These are phyloP conservation scores for Temnothorax unifasciatus DNA, from an alignment of 2,888 invertebrate species.

Conservation along the genomic window DNA sequence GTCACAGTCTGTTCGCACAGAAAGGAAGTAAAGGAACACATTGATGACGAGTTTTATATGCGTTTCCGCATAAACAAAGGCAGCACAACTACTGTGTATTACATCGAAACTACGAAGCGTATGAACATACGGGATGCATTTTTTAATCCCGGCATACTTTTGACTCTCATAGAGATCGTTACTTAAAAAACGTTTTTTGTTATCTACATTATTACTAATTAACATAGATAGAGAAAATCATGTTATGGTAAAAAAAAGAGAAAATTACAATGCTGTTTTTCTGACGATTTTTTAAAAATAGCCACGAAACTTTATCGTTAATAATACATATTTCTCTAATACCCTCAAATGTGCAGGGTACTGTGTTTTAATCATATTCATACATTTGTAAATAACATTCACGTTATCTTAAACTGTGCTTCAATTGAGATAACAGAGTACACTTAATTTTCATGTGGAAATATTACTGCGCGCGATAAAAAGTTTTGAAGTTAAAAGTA, in stretches of 20 bases:
- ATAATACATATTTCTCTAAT: not conserved
- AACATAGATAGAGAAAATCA: not conserved
- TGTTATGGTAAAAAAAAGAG: not conserved
- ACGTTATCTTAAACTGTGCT: not conserved
- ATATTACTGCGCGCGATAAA: conserved; percentile 21
- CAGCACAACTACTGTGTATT: conserved; percentile 66
- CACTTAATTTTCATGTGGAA: conserved; percentile 1
- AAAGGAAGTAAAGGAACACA: conserved; percentile 59
- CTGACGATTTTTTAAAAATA: not conserved
- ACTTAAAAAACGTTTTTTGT: not conserved
- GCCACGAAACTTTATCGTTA: not conserved
- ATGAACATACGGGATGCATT: conserved; percentile 60
- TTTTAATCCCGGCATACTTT: not conserved
- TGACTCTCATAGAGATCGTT: not conserved
- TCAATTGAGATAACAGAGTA: conserved; percentile 18
- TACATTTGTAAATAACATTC: not conserved
- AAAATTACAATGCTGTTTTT: not conserved
- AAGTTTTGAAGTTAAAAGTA: conserved; percentile 11
- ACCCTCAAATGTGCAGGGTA: not conserved
- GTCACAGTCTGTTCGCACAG: conserved; percentile 52
- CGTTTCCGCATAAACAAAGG: conserved; percentile 74
- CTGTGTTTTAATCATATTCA: not conserved
- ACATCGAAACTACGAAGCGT: conserved; percentile 72
- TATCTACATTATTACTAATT: not conserved
- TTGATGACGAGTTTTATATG: conserved; percentile 61